Evolutionary conservation across 2,797 vertebrate genomes (phyloP).

Genomic region (Alouatta caraya): DNA sequence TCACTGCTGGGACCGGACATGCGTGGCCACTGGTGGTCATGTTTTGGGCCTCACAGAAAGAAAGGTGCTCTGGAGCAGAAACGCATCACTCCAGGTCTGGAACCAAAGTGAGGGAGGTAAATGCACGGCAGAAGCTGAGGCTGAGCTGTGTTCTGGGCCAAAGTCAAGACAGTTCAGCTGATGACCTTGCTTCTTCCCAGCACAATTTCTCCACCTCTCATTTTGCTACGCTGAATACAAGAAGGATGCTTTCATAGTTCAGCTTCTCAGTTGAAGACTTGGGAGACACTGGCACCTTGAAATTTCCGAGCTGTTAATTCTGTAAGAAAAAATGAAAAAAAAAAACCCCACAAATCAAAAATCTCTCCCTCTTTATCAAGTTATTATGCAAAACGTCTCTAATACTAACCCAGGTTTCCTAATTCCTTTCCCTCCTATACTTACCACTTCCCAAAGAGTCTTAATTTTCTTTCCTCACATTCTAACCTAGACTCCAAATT

Average conservation of each 20-base stretch:
- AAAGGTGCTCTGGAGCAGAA: slow-evolving; percentile 36
- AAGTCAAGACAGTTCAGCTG: slow-evolving; percentile 61
- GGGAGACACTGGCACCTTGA: slow-evolving; percentile 52
- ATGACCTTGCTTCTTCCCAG: slow-evolving; percentile 60
- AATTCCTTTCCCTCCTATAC: neutral
- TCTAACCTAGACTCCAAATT: neutral
- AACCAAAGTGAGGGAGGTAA: neutral
- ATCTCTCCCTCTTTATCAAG: neutral
- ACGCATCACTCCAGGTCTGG: slow-evolving; percentile 77
- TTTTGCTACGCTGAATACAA: slow-evolving; percentile 48
- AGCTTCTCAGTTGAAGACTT: neutral
- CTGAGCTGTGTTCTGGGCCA: neutral
- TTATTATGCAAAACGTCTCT: neutral
- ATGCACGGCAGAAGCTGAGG: neutral
- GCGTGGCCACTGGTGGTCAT: slow-evolving; percentile 91
- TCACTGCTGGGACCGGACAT: slow-evolving; percentile 89
- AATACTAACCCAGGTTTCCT: neutral
- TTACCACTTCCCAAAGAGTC: neutral
- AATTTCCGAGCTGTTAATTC: slow-evolving; percentile 60
- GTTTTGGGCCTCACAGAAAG: slow-evolving; percentile 85
- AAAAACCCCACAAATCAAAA: neutral
- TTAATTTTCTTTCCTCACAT: slow-evolving; percentile 8
- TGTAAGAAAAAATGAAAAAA: slow-evolving; percentile 63
- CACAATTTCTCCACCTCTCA: slow-evolving; percentile 58
- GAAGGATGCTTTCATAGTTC: neutral